These are phyloP conservation scores for Pseudomyrmex gracilis DNA, from an alignment of 1,140 invertebrate species.

Conservation along the genomic window DNA sequence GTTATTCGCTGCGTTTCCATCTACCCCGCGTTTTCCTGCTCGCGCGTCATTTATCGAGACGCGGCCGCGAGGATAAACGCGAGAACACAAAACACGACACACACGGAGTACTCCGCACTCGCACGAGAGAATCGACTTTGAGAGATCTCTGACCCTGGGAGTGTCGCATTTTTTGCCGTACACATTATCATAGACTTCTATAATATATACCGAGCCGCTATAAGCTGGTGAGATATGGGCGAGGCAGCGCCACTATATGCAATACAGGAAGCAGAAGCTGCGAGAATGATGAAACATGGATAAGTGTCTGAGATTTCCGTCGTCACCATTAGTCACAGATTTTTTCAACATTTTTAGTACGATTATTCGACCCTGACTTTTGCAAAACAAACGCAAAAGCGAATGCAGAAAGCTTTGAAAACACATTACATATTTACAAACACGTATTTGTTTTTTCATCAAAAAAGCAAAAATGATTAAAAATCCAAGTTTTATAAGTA, in stretches of 20 bases:
- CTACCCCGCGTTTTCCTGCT: constrained; percentile 3
- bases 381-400: neutral
- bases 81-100: constrained; percentile 8
- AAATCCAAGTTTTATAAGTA: neutral
- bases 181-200: constrained; percentile 29
- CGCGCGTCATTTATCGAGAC: constrained; percentile 31
- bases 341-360: neutral
- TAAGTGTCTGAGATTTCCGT: neutral
- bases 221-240: constrained; percentile 33
- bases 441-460: neutral
- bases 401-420: neutral
- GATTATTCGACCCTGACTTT: neutral
- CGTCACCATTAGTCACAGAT: neutral
- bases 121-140: constrained; percentile 7
- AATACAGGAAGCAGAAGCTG: constrained; percentile 8
- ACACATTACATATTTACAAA: neutral
- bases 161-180: constrained; percentile 28
- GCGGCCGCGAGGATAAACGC: constrained; percentile 15
- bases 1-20: constrained; percentile 17
- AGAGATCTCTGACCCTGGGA: constrained; percentile 44
- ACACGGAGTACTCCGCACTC: neutral
- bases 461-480: neutral
- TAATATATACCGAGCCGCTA: constrained; percentile 15
- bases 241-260: neutral
- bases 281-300: constrained; percentile 1